Evolutionary conservation across 2,888 invertebrate genomes (phyloP).

Genomic region (Salticus scenicus): DNA sequence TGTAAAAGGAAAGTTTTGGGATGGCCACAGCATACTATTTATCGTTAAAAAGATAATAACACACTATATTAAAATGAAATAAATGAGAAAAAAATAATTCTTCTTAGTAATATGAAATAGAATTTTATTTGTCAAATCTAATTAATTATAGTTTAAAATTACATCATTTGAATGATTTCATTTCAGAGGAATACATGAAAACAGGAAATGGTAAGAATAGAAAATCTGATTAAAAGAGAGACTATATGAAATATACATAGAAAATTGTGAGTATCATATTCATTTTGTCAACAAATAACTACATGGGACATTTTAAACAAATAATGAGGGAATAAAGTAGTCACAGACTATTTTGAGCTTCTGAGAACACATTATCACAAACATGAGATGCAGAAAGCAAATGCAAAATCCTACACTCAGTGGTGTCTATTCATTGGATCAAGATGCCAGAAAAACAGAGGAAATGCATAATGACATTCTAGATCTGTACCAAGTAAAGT

Average conservation of each 20-base stretch:
- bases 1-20: no score
- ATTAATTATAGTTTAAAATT: neutral
- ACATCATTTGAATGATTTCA: neutral
- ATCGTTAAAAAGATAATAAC: no score
- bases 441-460: no score
- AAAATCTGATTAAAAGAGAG: neutral
- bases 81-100: no score
- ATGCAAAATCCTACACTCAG: neutral
- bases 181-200: neutral
- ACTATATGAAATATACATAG: neutral
- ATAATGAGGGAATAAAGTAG: neutral
- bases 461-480: no score
- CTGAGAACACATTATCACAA: neutral
- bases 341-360: slow-evolving; percentile 3
- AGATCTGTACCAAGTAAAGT: no score
- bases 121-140: neutral
- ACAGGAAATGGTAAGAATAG: neutral
- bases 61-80: no score
- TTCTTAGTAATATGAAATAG: neutral
- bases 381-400: neutral
- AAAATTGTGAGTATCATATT: neutral
- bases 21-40: no score
- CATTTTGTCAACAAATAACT: neutral
- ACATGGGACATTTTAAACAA: neutral
- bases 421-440: neutral